Conservation (phyloP, 2,113 vertebrate genomes). For the Psittacara wagleri region DNA sequence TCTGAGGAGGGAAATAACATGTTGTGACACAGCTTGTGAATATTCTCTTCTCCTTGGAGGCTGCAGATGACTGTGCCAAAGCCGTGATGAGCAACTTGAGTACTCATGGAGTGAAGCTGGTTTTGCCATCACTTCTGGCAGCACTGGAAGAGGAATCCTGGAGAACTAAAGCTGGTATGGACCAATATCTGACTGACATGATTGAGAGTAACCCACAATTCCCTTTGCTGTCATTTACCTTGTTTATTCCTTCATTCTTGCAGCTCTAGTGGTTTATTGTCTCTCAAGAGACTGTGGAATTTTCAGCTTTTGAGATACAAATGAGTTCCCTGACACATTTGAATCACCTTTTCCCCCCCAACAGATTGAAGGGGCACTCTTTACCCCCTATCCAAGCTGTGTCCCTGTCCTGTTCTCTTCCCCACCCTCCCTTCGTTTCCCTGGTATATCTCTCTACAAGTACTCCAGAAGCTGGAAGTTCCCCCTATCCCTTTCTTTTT, state of each 20-base stretch:
- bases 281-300: background rate
- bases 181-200: background rate
- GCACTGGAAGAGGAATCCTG: conserved; percentile 98
- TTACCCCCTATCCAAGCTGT: background rate
- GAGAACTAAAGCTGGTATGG: conserved; percentile 95
- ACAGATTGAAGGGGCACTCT: background rate
- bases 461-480: background rate
- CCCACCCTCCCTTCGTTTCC: background rate
- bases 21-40: conserved; percentile 28
- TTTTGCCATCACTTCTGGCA: conserved; percentile 92
- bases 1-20: background rate
- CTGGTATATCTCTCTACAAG: background rate
- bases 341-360: background rate
- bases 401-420: background rate
- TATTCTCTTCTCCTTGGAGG: conserved; percentile 77
- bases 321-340: background rate
- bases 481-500: background rate
- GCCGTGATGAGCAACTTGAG: conserved; percentile 99
- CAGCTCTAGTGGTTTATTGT: background rate
- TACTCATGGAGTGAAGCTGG: conserved; percentile 96
- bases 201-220: background rate
- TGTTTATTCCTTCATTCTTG: background rate
- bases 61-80: conserved; percentile 98
- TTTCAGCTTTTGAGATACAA: background rate
- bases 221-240: background rate